Evolutionary conservation across 2,888 invertebrate species (phyloP).

Genomic region (Deilephila porcellus): DNA sequence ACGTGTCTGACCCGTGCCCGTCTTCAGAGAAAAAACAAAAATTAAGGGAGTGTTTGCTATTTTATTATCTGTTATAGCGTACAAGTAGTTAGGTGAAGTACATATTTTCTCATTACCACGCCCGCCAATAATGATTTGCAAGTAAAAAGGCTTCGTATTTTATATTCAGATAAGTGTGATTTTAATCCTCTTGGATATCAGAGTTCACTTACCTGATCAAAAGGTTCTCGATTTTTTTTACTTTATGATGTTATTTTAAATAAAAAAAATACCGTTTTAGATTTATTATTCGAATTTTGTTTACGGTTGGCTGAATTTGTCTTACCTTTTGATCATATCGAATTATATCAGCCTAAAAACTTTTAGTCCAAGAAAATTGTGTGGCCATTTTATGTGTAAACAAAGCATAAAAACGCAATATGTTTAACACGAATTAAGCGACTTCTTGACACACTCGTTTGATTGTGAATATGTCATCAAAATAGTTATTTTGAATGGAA

Average conservation of each 20-base stretch:
- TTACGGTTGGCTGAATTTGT: background rate
- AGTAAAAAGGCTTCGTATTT: constrained; percentile 43
- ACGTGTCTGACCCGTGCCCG: constrained; percentile 49
- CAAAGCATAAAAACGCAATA: background rate
- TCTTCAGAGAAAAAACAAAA: constrained; percentile 25
- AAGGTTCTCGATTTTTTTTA: background rate
- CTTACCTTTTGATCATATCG: background rate
- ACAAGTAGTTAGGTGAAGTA: constrained; percentile 10
- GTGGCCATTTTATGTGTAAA: background rate
- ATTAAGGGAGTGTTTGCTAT: constrained; percentile 31
- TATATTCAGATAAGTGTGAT: constrained; percentile 36
- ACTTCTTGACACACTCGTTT: background rate
- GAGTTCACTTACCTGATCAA: background rate
- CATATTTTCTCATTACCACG: constrained; percentile 52
- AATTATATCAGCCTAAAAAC: background rate
- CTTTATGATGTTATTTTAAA: constrained; percentile 5
- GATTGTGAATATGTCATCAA: background rate
- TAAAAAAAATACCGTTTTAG: background rate
- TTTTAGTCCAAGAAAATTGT: background rate
- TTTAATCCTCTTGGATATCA: constrained; percentile 23
- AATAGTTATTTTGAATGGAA: background rate
- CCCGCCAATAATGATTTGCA: constrained; percentile 45
- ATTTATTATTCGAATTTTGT: background rate
- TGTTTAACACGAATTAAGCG: background rate
- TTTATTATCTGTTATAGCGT: background rate